Conservation (phyloP, 2,888 invertebrate genomes). For the Icerya purchasi region DNA sequence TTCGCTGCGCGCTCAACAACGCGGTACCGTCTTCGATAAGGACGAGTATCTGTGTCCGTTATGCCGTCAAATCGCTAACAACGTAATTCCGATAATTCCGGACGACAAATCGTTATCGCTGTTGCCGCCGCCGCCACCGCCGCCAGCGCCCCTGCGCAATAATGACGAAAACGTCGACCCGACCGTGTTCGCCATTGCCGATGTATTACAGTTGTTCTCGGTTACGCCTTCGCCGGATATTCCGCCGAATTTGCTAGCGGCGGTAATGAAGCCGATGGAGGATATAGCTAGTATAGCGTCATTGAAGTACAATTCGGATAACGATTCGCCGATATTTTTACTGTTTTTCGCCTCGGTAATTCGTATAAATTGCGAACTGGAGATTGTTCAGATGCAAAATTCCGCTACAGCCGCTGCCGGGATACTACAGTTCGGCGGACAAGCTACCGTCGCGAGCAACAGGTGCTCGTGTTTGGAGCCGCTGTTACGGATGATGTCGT, state of each 20-base stretch:
- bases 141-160: background rate
- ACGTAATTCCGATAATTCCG: slow-evolving; percentile 64
- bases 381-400: slow-evolving; percentile 68
- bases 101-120: background rate
- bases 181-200: background rate
- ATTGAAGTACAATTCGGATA: slow-evolving; percentile 51
- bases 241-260: slow-evolving; percentile 32
- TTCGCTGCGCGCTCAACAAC: slow-evolving; percentile 55
- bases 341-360: slow-evolving; percentile 55
- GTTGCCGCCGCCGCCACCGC: too few relatives aligned
- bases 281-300: slow-evolving; percentile 78
- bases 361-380: slow-evolving; percentile 79
- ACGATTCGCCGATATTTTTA: slow-evolving; percentile 3
- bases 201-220: background rate
- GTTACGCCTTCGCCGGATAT: slow-evolving; percentile 30
- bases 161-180: background rate
- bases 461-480: slow-evolving; percentile 35
- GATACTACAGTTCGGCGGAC: background rate
- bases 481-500: slow-evolving; percentile 64
- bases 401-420: too few relatives aligned
- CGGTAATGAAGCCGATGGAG: slow-evolving; percentile 82
- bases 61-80: slow-evolving; percentile 77
- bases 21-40: slow-evolving; percentile 36
- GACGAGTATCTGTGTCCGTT: slow-evolving; percentile 30
- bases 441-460: background rate